Base-by-base conservation (phyloP, 2,113 vertebrate genomes). In the Salvelinus fontinalis region DNA sequence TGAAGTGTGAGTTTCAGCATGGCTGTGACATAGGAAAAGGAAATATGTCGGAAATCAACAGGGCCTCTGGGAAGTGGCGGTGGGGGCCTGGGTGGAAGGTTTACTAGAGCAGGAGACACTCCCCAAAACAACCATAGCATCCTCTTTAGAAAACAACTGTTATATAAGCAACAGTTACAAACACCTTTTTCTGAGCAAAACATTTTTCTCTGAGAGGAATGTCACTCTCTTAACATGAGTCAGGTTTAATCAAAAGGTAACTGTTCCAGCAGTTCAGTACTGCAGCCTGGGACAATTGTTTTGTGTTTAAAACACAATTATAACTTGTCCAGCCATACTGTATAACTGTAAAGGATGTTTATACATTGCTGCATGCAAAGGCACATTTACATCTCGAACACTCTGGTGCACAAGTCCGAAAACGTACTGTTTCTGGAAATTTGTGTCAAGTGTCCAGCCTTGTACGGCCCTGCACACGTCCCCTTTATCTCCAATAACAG, bases 11-110 rank as follows among this genome's bases (percentile, higher is more conserved):
- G 71, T 87, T 89, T 89, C 79, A 81, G 60, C 88, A 85, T 20
- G 7, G 69, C 71, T 74, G 80, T 72, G 81, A 82, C 77, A 88
- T 82, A 79, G 83, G 83, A 90, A 89, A 79, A 84, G 87, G 88
- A 90, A 87, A 80, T 78, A 74, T 88, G 85, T 83, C 70, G 14
- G 81, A 90, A 81, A 89, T 73, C 75, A 76, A 71, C 73, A 3
- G 34, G 62, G 62, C 62, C 78, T 29, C 39, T 16, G 71, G 77
- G 73, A 72, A 69, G 68, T 7, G 20, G 4, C 65, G 49, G 70
- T 51, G 49, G 34, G 14, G 27, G 66, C 51, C n/a, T 59, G 60
- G 70, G 67, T 39, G 2, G 5, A 20, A 39, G 62, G n/a, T 49
- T 72, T 24, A 34, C 39, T 9, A 13, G 59, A n/a, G 59, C 59